Evolutionary conservation across 2,888 invertebrate genomes (phyloP).

Genomic region (Philopedon plagiatum): DNA sequence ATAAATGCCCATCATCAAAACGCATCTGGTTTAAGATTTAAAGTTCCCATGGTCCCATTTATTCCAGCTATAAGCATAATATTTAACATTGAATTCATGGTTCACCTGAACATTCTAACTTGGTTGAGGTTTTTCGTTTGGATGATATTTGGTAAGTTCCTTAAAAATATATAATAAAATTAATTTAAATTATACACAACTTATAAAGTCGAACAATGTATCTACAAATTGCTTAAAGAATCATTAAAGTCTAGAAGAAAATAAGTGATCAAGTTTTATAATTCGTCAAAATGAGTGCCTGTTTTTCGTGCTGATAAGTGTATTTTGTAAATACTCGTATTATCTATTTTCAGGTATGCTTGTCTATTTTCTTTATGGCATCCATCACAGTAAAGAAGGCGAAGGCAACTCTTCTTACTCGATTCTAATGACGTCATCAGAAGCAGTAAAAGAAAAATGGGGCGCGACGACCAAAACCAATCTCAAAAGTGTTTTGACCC

Average conservation of each 20-base stretch:
- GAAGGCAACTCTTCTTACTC: conserved; percentile 75
- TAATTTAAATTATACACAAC: too few relatives aligned
- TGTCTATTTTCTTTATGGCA: conserved; percentile 88
- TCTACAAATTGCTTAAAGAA: background rate
- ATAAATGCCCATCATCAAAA: conserved; percentile 82
- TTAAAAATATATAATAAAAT: too few relatives aligned
- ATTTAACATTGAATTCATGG: conserved; percentile 87
- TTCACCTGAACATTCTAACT: conserved; percentile 83
- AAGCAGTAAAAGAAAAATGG: conserved; percentile 76
- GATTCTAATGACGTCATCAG: conserved; percentile 76
- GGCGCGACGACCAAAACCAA: conserved; percentile 71
- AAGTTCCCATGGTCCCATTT: conserved; percentile 86
- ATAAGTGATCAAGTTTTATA: too few relatives aligned
- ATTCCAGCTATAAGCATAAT: conserved; percentile 85
- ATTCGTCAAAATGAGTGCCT: too few relatives aligned
- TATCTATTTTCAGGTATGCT: conserved; percentile 76
- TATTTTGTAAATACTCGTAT: too few relatives aligned
- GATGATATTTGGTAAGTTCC: conserved; percentile 81
- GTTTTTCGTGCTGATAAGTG: too few relatives aligned
- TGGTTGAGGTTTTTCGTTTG: conserved; percentile 90
- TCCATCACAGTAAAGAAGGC: conserved; percentile 87
- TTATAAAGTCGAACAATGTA: too few relatives aligned
- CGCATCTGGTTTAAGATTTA: conserved; percentile 79
- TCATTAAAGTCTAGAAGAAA: too few relatives aligned
- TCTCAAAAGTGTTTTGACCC: conserved; percentile 63